Conservation (phyloP, 2,113 vertebrate genomes). For the Takifugu bimaculatus region DNA sequence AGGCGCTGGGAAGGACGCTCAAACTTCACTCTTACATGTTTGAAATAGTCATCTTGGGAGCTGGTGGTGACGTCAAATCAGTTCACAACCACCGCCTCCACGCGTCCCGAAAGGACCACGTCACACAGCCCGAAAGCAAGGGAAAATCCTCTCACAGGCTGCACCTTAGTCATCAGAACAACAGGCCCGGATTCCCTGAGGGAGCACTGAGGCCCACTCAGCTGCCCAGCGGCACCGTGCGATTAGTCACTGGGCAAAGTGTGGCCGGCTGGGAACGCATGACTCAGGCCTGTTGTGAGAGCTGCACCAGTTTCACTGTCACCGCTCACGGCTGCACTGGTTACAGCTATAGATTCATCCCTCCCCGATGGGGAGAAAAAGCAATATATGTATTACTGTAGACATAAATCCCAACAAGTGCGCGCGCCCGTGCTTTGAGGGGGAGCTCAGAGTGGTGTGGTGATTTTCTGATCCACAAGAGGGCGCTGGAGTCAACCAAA, state of each 20-base stretch:
- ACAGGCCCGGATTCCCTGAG: conserved; percentile 12
- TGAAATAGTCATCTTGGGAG: neutral
- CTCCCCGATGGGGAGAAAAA: neutral
- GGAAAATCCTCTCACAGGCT: conserved; percentile 33
- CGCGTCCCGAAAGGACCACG: neutral
- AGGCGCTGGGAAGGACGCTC: conserved; percentile 32
- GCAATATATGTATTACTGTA: neutral
- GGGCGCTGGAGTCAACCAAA: conserved; percentile 42
- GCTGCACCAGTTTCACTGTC: neutral
- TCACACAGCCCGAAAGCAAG: conserved; percentile 2
- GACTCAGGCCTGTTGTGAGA: conserved; percentile 37
- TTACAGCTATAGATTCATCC: neutral
- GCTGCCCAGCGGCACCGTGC: conserved; percentile 19
- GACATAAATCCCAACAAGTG: neutral
- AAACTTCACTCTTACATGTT: neutral
- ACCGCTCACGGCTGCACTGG: conserved; percentile 1
- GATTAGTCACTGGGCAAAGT: conserved; percentile 44
- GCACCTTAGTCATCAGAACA: neutral
- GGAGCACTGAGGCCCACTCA: conserved; percentile 13
- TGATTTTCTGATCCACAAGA: conserved; percentile 56
- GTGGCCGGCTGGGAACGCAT: conserved; percentile 25
- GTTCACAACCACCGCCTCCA: conserved; percentile 1
- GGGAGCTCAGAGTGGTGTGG: conserved; percentile 44
- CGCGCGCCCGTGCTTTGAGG: neutral
- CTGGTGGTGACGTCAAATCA: neutral